Percentiles rank a stretch among this genome's conserved stretches.
Evolutionary conservation across 2,797 vertebrate species (phyloP).

Genomic region (Falco berigora): DNA sequence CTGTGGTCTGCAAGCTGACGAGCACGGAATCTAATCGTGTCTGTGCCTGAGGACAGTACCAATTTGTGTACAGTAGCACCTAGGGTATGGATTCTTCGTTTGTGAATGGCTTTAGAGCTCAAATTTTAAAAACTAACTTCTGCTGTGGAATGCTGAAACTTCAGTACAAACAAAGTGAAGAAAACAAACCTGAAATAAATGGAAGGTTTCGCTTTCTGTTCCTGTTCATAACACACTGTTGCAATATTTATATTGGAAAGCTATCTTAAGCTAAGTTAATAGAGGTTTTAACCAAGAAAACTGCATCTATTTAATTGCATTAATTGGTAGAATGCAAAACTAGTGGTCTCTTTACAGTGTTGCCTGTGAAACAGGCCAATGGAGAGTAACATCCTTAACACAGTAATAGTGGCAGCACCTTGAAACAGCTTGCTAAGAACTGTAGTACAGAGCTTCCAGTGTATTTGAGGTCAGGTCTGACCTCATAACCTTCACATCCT

Average conservation of each 20-base stretch:
- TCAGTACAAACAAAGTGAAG: not conserved
- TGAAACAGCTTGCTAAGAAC: not conserved
- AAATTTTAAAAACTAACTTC: not conserved
- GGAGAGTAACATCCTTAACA: not conserved
- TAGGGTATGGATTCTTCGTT: no score
- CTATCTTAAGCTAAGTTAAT: not conserved
- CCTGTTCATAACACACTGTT: not conserved
- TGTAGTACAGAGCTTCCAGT: not conserved
- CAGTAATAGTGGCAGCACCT: not conserved
- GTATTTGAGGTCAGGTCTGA: not conserved
- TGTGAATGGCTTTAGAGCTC: not conserved
- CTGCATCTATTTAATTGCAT: not conserved
- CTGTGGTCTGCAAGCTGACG: not conserved
- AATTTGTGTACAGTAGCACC: fast-evolving
- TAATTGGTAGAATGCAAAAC: not conserved
- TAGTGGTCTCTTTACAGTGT: fast-evolving
- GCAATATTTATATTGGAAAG: not conserved
- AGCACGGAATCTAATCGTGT: not conserved
- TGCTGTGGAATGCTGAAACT: not conserved
- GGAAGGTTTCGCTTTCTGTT: not conserved
- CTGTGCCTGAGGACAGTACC: not conserved
- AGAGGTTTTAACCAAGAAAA: not conserved
- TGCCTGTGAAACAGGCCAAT: fast-evolving
- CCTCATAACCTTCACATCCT: not conserved
- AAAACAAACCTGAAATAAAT: not conserved